phyloP scores from a whole-genome alignment of 2,888 invertebrate genomes.

The Therioaphis trifolii region DNA sequence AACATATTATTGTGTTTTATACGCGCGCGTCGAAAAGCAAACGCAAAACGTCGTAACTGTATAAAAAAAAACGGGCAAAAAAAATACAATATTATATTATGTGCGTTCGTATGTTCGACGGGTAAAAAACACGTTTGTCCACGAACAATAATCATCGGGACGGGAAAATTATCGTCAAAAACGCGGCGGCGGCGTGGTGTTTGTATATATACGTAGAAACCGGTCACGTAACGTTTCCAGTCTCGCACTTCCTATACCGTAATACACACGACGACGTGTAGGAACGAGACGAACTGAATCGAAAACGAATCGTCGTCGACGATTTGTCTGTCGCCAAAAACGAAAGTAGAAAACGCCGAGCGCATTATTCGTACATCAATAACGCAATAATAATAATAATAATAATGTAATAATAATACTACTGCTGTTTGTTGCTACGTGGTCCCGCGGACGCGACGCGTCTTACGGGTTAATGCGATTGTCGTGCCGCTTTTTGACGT shows the following conservation, averaged over 20 bases:
- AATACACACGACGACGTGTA: not conserved
- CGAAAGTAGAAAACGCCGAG: constrained; percentile 45
- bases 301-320: too few species aligned
- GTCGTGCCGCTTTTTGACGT: too few species aligned
- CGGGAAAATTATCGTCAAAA: constrained; percentile 9
- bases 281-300: too few species aligned
- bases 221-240: constrained; percentile 39
- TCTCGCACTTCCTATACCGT: constrained; percentile 26
- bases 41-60: too few species aligned
- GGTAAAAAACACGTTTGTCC: not conserved
- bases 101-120: not conserved
- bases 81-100: not conserved
- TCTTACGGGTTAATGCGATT: too few species aligned
- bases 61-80: too few species aligned
- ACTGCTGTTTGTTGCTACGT: too few species aligned
- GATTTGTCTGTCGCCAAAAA: constrained; percentile 45
- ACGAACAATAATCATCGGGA: too few species aligned
- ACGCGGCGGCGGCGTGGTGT: not conserved
- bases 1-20: too few species aligned
- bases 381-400: not conserved
- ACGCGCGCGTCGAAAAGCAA: too few species aligned
- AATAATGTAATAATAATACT: too few species aligned
- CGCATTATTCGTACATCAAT: constrained; percentile 27
- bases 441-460: too few species aligned
- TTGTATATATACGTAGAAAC: constrained; percentile 36